Evolutionary conservation across 23 tunicate genomes (phyloP), one percentile per base, ranked within the genome.

Genomic region (Trididemnum miniatum): DNA sequence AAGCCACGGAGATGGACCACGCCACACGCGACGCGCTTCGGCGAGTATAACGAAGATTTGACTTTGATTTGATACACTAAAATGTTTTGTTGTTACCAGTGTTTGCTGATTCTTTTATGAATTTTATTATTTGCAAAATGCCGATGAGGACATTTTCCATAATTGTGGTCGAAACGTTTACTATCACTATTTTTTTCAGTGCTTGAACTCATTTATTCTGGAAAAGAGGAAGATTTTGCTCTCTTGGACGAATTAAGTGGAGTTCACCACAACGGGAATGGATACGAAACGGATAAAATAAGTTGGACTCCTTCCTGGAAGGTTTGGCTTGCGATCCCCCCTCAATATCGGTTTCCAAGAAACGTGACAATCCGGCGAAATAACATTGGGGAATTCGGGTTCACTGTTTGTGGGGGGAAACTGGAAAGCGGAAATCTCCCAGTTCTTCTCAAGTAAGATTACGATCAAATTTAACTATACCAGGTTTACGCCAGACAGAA

Each of bases 271-370:
- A 59, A 84, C 20, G 82, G 65, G 9, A 49, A 77, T n/a, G 54
- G 63, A 15, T 75, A 36, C 0, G 59, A 59, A 34, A 29, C 34
- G 24, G 32, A 2, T 1, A 51, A 65, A 35, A 40, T 22, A 29
- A 65, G 77, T 26, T 92, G 89, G 92, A 71, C 92, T 0, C 97
- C 97, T 20, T 86, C 97, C 24, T 92, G 97, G 97, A 83, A 77
- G 51, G 69, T 82, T 81, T 92, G 97, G 97, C 71, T 92, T 26
- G 88, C 91, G 24, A 78, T 86, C 12, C 87, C 92, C 1, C 75
- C 65, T 0, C 77, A 80, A 29, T 84, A 65, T 31, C 64, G 75
- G 30, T 24, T 75, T 33, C 31, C 60, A 26, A 72, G 75, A 2
- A 84, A 87, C 1, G 67, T 87, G 15, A 77, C 39, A 0, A 24